Base-by-base conservation (phyloP, 2,888 invertebrate genomes). In the Itoplectis maculator region DNA sequence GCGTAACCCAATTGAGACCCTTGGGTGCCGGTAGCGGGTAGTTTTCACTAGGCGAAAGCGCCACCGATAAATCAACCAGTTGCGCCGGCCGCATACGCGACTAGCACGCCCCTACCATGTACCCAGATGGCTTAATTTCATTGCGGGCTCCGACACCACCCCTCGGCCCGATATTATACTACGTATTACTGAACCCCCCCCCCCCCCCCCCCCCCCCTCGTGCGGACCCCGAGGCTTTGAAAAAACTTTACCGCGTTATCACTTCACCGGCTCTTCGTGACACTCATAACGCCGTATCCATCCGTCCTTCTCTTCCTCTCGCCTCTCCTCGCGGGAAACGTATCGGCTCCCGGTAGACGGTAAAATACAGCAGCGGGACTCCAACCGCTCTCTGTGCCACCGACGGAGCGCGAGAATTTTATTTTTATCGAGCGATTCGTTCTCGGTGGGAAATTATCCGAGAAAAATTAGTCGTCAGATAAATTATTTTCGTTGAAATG, bases 61-160 rank as follows among this genome's bases (percentile, higher is more conserved):
- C 81, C 85, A 87, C 89, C 91, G 90, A 92, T 92, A 92, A 92
- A 92, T 92, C 92, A 92, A 92, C 92, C 91, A 92, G 92, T 92
- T 92, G 91, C 92, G 86, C 88, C 86, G 83, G 88, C 87, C 84
- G 83, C 86, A 74, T 80, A 81, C 87, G 84, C 86, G 84, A 83
- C 87, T 86, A 89, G 88, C 89, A 91, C 92, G 92, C 92, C 92
- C 92, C 92, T 88, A 87, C 89, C 90, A 89, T 92, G 91, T 92
- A 89, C 87, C 91, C 91, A 90, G 91, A 92, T 90, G 91, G 91
- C 89, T 92, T 92, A 92, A 92, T 92, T 92, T 91, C 90, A 90
- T 90, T 87, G 88, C 87, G 87, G 86, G 84, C 47, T 37, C 66
- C 23, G 23, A 11, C 18, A 15, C 70, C 54, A 45, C 37, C 51